phyloP scores from a whole-genome alignment of 2,888 invertebrate genomes.

The Trachelus troglodyta region DNA sequence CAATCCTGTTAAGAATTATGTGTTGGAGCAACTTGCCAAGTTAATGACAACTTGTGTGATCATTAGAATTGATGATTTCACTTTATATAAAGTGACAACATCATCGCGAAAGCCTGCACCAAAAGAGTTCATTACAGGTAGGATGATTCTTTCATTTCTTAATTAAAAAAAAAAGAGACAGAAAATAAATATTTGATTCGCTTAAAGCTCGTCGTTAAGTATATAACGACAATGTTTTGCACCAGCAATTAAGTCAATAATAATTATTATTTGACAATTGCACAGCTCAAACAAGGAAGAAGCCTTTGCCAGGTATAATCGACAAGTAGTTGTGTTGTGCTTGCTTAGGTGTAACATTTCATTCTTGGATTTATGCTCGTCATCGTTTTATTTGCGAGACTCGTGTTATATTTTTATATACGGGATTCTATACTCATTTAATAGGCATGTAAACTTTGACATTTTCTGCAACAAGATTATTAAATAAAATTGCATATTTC shows the following conservation, averaged over 20 bases:
- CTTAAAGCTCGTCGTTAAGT: background rate
- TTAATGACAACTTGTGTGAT: constrained; percentile 94
- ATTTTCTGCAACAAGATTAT: background rate
- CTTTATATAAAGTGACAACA: constrained; percentile 86
- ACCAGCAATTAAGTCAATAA: constrained; percentile 13
- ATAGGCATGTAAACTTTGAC: background rate
- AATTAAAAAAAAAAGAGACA: background rate
- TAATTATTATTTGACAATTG: constrained; percentile 49
- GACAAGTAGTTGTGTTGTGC: constrained; percentile 46
- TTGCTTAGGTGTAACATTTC: constrained; percentile 37
- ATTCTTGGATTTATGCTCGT: background rate
- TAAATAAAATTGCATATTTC: background rate
- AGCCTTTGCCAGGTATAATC: constrained; percentile 61
- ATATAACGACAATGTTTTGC: background rate
- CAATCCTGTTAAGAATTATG: constrained; percentile 74
- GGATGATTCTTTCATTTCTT: constrained; percentile 32
- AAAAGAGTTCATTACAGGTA: constrained; percentile 85
- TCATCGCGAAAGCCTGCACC: constrained; percentile 78
- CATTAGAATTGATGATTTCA: constrained; percentile 91
- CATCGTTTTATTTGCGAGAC: background rate
- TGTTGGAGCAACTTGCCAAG: constrained; percentile 82
- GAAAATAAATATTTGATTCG: constrained; percentile 3
- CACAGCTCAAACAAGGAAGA: constrained; percentile 64
- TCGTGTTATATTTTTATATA: background rate
- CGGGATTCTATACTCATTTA: background rate